A percentile compares a stretch with the other conserved stretches of the same genome.
These are phyloP conservation scores for Tylochromis polylepis DNA, from an alignment of 2,113 vertebrate genomes.

Conservation along the genomic window DNA sequence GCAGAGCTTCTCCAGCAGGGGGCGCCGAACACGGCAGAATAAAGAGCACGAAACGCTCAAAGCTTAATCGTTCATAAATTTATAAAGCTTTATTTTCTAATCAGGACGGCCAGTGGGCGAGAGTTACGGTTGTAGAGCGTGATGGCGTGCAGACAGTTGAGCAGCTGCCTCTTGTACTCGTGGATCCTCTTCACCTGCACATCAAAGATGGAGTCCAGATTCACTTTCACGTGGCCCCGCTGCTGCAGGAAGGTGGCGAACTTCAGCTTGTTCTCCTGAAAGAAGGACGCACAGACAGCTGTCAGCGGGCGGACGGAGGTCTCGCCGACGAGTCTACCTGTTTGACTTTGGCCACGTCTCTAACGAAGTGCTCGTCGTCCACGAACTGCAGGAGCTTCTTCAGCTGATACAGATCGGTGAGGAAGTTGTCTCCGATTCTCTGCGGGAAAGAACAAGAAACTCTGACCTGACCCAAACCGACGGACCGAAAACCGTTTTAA, in stretches of 20 bases:
- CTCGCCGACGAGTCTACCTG: constrained; percentile 67
- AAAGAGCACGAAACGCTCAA: too few species aligned
- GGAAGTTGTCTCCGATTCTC: constrained; percentile 84
- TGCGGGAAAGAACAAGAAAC: constrained; percentile 19
- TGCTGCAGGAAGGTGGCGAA: constrained; percentile 79
- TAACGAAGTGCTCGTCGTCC: constrained; percentile 76
- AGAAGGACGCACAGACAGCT: not conserved
- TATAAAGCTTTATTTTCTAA: too few species aligned
- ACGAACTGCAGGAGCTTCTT: constrained; percentile 77
- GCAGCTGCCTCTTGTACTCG: constrained; percentile 85
- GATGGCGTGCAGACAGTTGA: constrained; percentile 83
- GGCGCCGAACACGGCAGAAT: too few species aligned
- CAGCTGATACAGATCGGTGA: constrained; percentile 81
- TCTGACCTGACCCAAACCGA: not conserved
- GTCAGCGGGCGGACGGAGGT: not conserved
- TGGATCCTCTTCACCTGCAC: constrained; percentile 89
- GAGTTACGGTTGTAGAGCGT: constrained; percentile 84
- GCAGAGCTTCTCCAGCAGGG: too few species aligned
- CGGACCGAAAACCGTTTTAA: too few species aligned
- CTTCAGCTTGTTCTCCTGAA: constrained; percentile 86
- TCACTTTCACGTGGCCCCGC: constrained; percentile 82
- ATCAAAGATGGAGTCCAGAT: constrained; percentile 82
- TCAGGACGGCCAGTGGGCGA: not conserved
- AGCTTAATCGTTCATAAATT: too few species aligned
- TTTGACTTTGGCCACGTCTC: constrained; percentile 84